Evolutionary conservation across 2,113 vertebrate genomes (phyloP), one percentile per base, ranked within the genome.

Genomic region (Anguilla rostrata): DNA sequence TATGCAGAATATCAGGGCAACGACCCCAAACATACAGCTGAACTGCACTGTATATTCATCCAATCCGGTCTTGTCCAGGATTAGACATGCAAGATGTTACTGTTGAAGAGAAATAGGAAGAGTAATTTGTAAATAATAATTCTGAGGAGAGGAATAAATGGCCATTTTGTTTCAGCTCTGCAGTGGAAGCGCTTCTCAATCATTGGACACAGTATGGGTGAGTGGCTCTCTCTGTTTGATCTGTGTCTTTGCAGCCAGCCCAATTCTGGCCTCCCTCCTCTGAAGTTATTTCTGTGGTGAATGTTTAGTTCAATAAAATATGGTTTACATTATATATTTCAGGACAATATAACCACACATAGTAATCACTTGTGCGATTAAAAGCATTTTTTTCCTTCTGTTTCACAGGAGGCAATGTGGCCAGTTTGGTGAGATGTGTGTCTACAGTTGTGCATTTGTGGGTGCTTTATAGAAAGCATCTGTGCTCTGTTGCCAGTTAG

Each of bases 181-280:
- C 95, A 96, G 83, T 98, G 97, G 98, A 96, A 90, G 83, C 95
- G 63, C 16, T 97, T 98, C 91, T 96, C 96, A 78, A 92, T 99
- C 88, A 90, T 99, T 84, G 96, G 95, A 89, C 98, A 99, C 94
- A 99, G 98, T 90, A 97, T 98, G 93, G 98, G 97, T 99, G 94
- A 98, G 97, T 90, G 43, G 63, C 75, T 83, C 22, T 26, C 39
- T 43, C 22, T 60, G 66, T 20, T 9, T 81, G 16, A 22, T 81
- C 26, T 66, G n/a, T 81, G 78, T 20, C 80, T n/a, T 66, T 84
- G 57, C 15, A 53, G 22, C 16, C 46, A 14, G 12, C 20, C 22
- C 22, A 53, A 53, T 53, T 26, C n/a, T 85, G 46, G 29, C 39
- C 4, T 78, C 41, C 20, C 12, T 2, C 7, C 18, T 78, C 40